A percentile compares a stretch with the other conserved stretches of the same genome.
Evolutionary conservation across 2,797 vertebrate genomes (phyloP).

Genomic region (Limosa lapponica): DNA sequence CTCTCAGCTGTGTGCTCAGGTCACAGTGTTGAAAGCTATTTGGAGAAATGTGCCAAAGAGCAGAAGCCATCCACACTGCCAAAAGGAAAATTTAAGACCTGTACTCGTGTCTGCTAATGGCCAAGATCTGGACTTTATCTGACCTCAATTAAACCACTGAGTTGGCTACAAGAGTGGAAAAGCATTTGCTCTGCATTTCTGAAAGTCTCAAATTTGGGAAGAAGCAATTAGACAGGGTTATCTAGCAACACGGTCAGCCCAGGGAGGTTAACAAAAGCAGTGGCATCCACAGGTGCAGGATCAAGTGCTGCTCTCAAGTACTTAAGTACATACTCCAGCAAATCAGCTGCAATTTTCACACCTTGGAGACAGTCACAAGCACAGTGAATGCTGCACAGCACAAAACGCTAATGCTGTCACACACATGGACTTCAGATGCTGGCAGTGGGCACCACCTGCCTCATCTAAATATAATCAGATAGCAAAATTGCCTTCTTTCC

Average conservation of each 20-base stretch:
- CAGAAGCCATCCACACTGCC: background rate
- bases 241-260: background rate
- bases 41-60: background rate
- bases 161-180: background rate
- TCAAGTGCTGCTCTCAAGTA: background rate
- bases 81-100: slow-evolving; percentile 45
- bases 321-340: background rate
- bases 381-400: background rate
- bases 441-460: background rate
- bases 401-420: background rate
- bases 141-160: background rate
- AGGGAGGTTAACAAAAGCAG: background rate
- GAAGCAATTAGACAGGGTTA: background rate
- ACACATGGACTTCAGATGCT: background rate
- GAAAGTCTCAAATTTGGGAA: slow-evolving; percentile 9
- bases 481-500: background rate
- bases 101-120: background rate
- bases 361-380: background rate
- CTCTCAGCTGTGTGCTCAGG: background rate
- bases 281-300: background rate
- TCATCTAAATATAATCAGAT: background rate
- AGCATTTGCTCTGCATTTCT: background rate
- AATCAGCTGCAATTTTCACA: background rate
- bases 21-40: background rate
- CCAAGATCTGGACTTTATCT: background rate